These are phyloP conservation scores for Hirtodrosophila histrioides DNA, from an alignment of 2,888 invertebrate species.

Conservation along the genomic window DNA sequence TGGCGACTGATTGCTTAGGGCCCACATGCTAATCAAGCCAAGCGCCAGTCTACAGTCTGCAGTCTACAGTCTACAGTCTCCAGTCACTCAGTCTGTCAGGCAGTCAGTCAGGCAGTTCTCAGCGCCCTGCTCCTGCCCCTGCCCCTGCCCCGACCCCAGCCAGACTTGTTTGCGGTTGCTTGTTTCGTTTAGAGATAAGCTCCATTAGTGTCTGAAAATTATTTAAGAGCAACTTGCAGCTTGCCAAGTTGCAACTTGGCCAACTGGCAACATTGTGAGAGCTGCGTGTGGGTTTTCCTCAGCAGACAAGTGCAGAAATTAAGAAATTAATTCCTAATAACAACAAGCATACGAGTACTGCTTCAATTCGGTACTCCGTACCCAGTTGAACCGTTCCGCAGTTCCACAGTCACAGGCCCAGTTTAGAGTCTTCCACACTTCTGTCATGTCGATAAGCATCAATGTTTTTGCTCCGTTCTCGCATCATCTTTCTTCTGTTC, in stretches of 20 bases:
- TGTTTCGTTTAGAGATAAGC: constrained; percentile 83
- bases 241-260: constrained; percentile 8
- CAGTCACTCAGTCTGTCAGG: constrained; percentile 25
- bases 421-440: constrained; percentile 37
- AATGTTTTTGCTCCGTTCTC: constrained; percentile 75
- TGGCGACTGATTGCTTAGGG: constrained; percentile 51
- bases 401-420: no score
- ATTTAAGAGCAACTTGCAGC: constrained; percentile 79
- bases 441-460: constrained; percentile 82
- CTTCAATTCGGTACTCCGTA: constrained; percentile 2
- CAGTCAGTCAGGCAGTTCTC: constrained; percentile 29
- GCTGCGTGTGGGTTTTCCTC: constrained; percentile 40
- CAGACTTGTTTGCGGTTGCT: constrained; percentile 80
- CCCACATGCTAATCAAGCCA: constrained; percentile 69
- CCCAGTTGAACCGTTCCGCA: neutral
- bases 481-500: constrained; percentile 23
- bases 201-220: constrained; percentile 84
- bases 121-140: constrained; percentile 5
- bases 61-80: constrained; percentile 9
- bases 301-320: constrained; percentile 54
- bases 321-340: constrained; percentile 70
- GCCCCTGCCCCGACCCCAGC: constrained; percentile 5
- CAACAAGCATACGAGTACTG: constrained; percentile 38
- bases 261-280: constrained; percentile 46
- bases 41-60: constrained; percentile 61